Conservation (phyloP, 2,888 invertebrate genomes). For the Drosophila atripex region DNA sequence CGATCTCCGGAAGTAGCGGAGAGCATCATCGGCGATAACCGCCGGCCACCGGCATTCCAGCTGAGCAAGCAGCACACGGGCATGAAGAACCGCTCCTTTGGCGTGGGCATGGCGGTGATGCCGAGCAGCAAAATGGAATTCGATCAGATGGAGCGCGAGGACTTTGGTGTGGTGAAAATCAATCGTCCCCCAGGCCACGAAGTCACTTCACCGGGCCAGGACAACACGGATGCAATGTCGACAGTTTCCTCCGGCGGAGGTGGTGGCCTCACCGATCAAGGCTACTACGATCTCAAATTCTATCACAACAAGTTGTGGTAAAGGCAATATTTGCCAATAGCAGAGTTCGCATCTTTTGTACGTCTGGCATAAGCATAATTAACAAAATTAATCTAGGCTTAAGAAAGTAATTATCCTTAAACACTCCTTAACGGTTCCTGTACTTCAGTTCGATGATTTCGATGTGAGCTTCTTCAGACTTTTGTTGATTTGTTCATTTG, state of each 20-base stretch:
- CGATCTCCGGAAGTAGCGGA: constrained; percentile 58
- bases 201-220: constrained; percentile 65
- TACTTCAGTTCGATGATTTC: constrained; percentile 53
- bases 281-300: constrained; percentile 90
- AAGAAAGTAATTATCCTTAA: constrained; percentile 41
- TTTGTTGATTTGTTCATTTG: constrained; percentile 72
- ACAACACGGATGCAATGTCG: constrained; percentile 82
- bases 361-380: constrained; percentile 57
- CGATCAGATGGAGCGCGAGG: constrained; percentile 81
- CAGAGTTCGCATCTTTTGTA: constrained; percentile 53
- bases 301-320: constrained; percentile 92
- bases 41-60: constrained; percentile 74
- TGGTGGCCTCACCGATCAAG: constrained; percentile 86
- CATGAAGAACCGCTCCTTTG: constrained; percentile 83
- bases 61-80: constrained; percentile 83
- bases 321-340: constrained; percentile 45
- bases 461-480: constrained; percentile 53
- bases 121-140: constrained; percentile 84
- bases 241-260: constrained; percentile 81
- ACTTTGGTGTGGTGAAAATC: constrained; percentile 82
- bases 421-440: constrained; percentile 61
- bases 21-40: constrained; percentile 71
- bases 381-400: constrained; percentile 56
- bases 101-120: constrained; percentile 83
- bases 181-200: constrained; percentile 80